Evolutionary conservation across 2,797 vertebrate genomes (phyloP).

Genomic region (Numenius phaeopus): DNA sequence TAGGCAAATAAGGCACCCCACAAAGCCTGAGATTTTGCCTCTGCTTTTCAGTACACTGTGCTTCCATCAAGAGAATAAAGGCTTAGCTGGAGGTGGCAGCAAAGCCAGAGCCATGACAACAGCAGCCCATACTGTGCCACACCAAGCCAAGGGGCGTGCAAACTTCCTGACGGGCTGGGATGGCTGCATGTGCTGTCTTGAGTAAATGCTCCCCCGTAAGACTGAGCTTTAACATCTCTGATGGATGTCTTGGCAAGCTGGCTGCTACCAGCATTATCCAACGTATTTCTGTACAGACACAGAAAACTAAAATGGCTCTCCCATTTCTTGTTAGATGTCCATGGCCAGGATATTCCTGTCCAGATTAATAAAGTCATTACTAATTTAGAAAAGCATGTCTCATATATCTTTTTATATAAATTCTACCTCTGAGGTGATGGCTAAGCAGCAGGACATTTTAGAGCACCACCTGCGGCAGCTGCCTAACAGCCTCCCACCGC

Average conservation of each 20-base stretch:
- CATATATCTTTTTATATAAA: not conserved
- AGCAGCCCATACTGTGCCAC: not conserved
- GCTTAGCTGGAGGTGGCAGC: not conserved
- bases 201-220: not conserved
- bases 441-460: not conserved
- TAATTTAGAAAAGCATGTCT: not conserved
- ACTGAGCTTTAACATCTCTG: not conserved
- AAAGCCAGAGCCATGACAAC: not conserved
- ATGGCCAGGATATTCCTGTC: not conserved
- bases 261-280: not conserved
- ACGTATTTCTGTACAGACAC: not conserved
- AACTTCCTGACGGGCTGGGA: not conserved
- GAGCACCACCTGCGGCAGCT: not conserved
- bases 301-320: not conserved
- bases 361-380: not conserved
- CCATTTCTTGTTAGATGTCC: not conserved
- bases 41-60: not conserved
- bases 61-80: not conserved
- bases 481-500: not conserved
- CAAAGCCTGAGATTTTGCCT: rapidly evolving
- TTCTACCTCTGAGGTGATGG: not conserved
- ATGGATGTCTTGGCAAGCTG: not conserved
- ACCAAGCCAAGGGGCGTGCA: not conserved
- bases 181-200: not conserved
- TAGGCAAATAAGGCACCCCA: not conserved